Evolutionary conservation across 2,797 vertebrate species (phyloP), one percentile per base, ranked within the genome.

Genomic region (Perdix hodgsoniae): DNA sequence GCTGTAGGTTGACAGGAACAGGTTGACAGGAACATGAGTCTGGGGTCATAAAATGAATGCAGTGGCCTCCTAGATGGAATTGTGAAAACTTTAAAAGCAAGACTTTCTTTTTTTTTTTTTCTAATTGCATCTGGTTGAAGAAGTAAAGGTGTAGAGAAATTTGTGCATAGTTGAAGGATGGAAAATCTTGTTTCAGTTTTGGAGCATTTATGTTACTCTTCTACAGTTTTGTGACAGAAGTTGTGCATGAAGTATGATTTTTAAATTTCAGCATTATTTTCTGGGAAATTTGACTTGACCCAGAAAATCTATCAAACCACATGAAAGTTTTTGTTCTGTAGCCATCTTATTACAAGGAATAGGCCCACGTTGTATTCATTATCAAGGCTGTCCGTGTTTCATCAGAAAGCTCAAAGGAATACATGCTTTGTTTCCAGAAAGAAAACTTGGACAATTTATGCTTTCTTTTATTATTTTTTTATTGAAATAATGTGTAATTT

Each of bases 401-500:
- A 63, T 64, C 15, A 31, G 63, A 75, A 81, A 91, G 10, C 72
- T 81, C 49, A 42, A 77, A 79, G 61, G 59, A 85, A 70, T 64
- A 6, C 6, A 31, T 89, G 31, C 42, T 87, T 75, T 89, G 40
- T 83, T 87, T 87, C 33, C 11, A 56, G 66, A 40, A 86, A n/a
- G n/a, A n/a, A 35, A 83, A 77, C 29, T 74, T 50, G 3, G 13
- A 22, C 47, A 74, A 71, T 81, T 81, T 95, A 9, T 88, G 27
- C 19, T 61, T 57, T 75, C 47, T 39, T 60, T 45, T 45, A 31
- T 26, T 64, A 19, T 40, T 33, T n/a, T 70, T 90, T 80, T 83
- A 29, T 61, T 78, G 86, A 75, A 83, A 60, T 42, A 47, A 88
- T 64, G 72, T 76, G 26, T 75, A 35, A 54, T 94, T 94, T 86